A percentile compares a stretch with the other conserved stretches of the same genome.
phyloP scores from a whole-genome alignment of 2,888 invertebrate genomes.

The Leucozona laternaria region DNA sequence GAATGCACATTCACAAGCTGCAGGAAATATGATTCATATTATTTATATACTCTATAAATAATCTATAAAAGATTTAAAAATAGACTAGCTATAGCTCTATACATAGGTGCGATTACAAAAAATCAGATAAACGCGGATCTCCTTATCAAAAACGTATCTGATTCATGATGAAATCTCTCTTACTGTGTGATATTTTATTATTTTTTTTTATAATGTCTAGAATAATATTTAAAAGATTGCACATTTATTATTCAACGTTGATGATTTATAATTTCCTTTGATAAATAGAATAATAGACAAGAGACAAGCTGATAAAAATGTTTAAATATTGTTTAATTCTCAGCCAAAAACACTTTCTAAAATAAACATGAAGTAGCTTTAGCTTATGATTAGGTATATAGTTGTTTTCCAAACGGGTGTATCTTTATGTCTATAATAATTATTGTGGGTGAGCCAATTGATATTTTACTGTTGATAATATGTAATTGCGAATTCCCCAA shows the following conservation, averaged over 20 bases:
- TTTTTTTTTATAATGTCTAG: neutral
- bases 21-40: conserved; percentile 12
- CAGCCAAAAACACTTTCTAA: neutral
- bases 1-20: neutral
- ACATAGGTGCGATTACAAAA: neutral
- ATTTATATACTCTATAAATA: neutral
- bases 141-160: neutral
- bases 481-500: neutral
- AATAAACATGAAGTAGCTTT: conserved; percentile 20
- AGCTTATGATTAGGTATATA: neutral
- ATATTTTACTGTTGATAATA: conserved; percentile 4
- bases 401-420: conserved; percentile 4
- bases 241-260: neutral
- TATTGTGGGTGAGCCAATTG: neutral
- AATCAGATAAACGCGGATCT: neutral
- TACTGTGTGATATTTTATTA: neutral
- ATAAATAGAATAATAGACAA: neutral
- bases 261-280: neutral
- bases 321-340: neutral
- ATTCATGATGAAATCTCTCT: conserved; percentile 14
- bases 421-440: neutral
- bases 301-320: neutral
- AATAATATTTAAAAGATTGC: neutral
- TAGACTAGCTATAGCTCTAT: too few relatives aligned
- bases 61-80: conserved; percentile 7